Evolutionary conservation across 2,888 invertebrate species (phyloP), one percentile per base, ranked within the genome.

Genomic region (Selenia dentaria): DNA sequence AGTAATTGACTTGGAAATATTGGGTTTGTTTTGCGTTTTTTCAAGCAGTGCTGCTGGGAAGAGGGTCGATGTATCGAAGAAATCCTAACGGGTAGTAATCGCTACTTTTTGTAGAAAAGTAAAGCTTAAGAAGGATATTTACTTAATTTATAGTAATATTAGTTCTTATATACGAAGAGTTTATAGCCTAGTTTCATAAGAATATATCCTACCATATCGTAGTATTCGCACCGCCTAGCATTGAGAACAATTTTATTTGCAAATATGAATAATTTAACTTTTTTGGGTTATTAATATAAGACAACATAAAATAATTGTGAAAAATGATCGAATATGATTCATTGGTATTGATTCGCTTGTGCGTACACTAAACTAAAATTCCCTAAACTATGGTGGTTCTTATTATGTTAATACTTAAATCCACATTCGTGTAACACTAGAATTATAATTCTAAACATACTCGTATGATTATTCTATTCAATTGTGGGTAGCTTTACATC

Each of bases 1-100:
- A 94, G 92, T 95, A 95, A 95, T 95, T 95, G 94, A 95, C 95
- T 94, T 94, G 93, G 94, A 94, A 93, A 93, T 93, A 93, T 93
- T 92, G 89, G 86, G 76, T 80, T 83, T 74, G 75, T 74, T n/a
- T 79, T 76, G 80, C 78, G 70, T 67, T 66, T 65, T 63, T 55
- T 46, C 33, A 59, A 53, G 68, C 68, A 51, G 67, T 79, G 79
- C 75, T 67, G 72, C 64, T 70, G 70, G 64, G 59, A 56, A 55
- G 59, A 62, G 73, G 64, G 65, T 70, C n/a, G n/a, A 67, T 57
- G 72, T 68, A 62, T 70, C 65, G 70, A 67, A 74, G 74, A 64
- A 69, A 59, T 76, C 70, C 67, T 70, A 72, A 70, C 67, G 70
- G 66, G 67, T 76, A 68, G 12, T 38, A 70, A 64, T 65, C 75